A percentile compares a stretch with the other conserved stretches of the same genome.
Evolutionary conservation across 1,140 invertebrate genomes (phyloP).

Genomic region (Plodia interpunctella): DNA sequence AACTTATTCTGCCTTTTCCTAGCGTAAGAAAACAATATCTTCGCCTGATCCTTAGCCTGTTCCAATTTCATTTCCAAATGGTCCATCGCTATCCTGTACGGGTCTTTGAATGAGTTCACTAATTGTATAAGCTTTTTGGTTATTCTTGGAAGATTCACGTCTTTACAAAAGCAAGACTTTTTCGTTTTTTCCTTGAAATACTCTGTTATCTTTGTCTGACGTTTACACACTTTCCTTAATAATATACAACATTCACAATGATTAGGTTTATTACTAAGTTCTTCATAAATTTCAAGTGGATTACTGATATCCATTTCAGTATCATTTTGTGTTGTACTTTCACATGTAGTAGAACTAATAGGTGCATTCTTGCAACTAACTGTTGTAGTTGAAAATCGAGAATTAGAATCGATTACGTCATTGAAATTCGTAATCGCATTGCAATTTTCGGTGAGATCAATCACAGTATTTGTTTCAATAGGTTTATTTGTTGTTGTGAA

Average conservation of each 20-base stretch:
- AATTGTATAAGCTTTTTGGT: constrained; percentile 2
- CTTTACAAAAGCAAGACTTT: constrained; percentile 22
- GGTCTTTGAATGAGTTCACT: neutral
- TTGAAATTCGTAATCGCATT: neutral
- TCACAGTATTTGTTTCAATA: neutral
- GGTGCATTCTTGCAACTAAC: constrained; percentile 24
- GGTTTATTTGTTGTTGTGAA: neutral
- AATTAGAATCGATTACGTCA: neutral
- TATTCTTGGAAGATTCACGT: constrained; percentile 21
- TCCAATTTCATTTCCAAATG: neutral
- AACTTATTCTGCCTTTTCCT: neutral
- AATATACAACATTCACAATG: constrained; percentile 52
- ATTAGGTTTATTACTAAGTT: neutral
- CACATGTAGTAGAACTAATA: constrained; percentile 23
- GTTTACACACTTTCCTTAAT: constrained; percentile 41
- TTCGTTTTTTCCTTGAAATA: constrained; percentile 40
- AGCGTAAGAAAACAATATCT: neutral
- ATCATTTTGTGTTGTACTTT: constrained; percentile 10
- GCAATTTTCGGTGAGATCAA: neutral
- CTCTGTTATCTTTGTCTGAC: constrained; percentile 45
- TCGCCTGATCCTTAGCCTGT: neutral
- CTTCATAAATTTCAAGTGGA: neutral
- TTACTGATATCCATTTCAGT: neutral
- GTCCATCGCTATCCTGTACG: neutral
- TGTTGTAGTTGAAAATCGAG: constrained; percentile 21